A percentile compares a stretch with the other conserved stretches of the same genome.
phyloP scores from a whole-genome alignment of 37 sponge, comb jelly and placozoan species.

The Sycon ciliatum region DNA sequence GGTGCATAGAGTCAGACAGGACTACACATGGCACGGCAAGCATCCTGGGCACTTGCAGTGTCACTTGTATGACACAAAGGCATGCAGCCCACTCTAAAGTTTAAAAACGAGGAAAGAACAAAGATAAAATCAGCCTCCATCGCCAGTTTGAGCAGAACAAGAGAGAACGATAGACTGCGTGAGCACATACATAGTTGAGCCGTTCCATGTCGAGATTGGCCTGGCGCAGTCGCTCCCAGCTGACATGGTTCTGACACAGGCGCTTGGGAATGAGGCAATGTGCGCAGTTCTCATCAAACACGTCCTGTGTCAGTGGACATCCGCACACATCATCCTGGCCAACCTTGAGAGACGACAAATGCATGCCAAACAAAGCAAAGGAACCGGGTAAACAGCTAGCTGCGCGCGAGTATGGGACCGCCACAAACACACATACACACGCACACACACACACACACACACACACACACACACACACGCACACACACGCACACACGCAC shows the following conservation, averaged over 20 bases:
- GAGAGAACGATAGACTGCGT: too few species aligned
- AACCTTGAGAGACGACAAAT: conserved; percentile 31
- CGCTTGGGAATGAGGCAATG: conserved; percentile 66
- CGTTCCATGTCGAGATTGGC: conserved; percentile 91
- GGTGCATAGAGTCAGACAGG: too few species aligned
- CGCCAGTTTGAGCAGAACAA: too few species aligned
- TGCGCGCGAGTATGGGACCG: background rate
- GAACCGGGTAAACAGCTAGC: background rate
- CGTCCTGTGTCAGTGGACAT: conserved; percentile 64
- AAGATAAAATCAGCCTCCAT: too few species aligned
- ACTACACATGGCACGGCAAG: too few species aligned
- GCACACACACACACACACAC: background rate
- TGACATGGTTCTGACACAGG: conserved; percentile 63
- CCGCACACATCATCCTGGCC: conserved; percentile 83
- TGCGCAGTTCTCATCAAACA: background rate
- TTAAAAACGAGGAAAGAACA: too few species aligned
- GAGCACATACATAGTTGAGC: too few species aligned
- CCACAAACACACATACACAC: background rate
- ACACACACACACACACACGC: conserved; percentile 20
- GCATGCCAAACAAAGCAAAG: background rate
- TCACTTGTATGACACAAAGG: too few species aligned
- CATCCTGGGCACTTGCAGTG: too few species aligned
- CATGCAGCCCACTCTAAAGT: too few species aligned
- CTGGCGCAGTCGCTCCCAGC: conserved; percentile 81
- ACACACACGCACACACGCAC: conserved; percentile 32